Evolutionary conservation across 2,888 invertebrate species (phyloP).

Genomic region (Leptogaster cylindrica): DNA sequence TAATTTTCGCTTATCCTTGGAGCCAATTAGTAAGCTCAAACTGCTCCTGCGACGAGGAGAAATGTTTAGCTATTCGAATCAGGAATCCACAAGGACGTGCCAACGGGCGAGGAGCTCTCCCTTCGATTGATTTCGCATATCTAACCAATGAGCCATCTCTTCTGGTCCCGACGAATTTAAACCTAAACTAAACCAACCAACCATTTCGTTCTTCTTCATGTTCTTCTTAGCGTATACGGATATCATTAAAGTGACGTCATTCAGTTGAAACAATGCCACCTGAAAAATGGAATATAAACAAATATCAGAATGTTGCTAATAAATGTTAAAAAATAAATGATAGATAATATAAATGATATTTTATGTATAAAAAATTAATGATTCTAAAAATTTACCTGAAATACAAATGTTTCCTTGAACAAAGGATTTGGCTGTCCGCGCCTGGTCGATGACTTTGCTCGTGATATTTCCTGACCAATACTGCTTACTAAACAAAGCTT

Average conservation of each 20-base stretch:
- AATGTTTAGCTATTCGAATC: slow-evolving; percentile 65
- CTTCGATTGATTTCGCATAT: slow-evolving; percentile 84
- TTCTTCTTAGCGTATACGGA: slow-evolving; percentile 93
- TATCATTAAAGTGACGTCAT: slow-evolving; percentile 92
- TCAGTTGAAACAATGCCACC: slow-evolving; percentile 94
- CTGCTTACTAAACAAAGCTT: slow-evolving; percentile 91
- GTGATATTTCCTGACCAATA: slow-evolving; percentile 90
- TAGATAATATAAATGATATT: neutral
- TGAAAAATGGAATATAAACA: slow-evolving; percentile 61
- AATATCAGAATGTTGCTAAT: no score
- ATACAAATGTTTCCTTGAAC: slow-evolving; percentile 95
- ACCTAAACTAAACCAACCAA: slow-evolving; percentile 95
- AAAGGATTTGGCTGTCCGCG: slow-evolving; percentile 94
- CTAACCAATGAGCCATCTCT: slow-evolving; percentile 91
- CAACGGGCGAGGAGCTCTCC: slow-evolving; percentile 92
- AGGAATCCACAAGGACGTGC: slow-evolving; percentile 86
- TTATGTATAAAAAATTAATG: neutral
- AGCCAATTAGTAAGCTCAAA: slow-evolving; percentile 35
- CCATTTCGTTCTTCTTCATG: slow-evolving; percentile 93
- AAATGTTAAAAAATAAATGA: neutral
- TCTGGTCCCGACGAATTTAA: slow-evolving; percentile 91
- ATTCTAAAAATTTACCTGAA: slow-evolving; percentile 70
- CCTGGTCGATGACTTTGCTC: slow-evolving; percentile 89
- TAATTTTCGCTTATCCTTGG: slow-evolving; percentile 43
- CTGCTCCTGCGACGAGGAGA: slow-evolving; percentile 50